A percentile compares a stretch with the other conserved stretches of the same genome.
Conservation (phyloP, 1,140 invertebrate species). For the Drosophila insularis region DNA sequence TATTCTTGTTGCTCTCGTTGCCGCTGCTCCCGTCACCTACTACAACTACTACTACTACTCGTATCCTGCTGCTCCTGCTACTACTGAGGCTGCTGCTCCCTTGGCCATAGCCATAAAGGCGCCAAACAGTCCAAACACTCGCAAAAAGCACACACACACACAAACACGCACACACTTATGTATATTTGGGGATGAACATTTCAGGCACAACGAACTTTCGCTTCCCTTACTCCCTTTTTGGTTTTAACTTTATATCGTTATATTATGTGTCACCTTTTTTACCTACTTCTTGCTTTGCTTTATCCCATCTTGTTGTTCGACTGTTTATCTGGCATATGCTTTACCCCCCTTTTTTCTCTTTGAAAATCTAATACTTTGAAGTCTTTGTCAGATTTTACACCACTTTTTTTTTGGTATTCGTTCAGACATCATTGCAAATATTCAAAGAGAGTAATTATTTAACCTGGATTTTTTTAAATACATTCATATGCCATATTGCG, state of each 20-base stretch:
- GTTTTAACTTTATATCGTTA: too few relatives aligned
- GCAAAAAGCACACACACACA: slow-evolving; percentile 8
- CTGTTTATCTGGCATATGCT: too few relatives aligned
- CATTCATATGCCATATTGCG: not conserved
- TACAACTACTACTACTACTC: not conserved
- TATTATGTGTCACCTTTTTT: too few relatives aligned
- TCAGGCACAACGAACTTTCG: not conserved
- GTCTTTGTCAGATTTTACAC: too few relatives aligned
- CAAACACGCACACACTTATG: not conserved
- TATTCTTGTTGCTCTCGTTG: slow-evolving; percentile 41
- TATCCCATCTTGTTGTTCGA: too few relatives aligned
- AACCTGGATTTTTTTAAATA: too few relatives aligned
- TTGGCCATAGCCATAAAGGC: slow-evolving; percentile 53
- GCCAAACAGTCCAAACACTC: slow-evolving; percentile 36
- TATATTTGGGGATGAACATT: not conserved
- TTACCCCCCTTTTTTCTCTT: too few relatives aligned
- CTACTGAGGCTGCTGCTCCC: slow-evolving; percentile 20
- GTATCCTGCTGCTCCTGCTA: slow-evolving; percentile 21
- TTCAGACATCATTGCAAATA: not conserved
- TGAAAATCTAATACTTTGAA: too few relatives aligned
- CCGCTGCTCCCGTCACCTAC: not conserved
- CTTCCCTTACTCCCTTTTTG: not conserved
- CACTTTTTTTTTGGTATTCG: too few relatives aligned
- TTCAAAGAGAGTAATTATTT: not conserved
- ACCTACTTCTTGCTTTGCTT: too few relatives aligned